Percentiles rank a stretch among this genome's conserved stretches.
phyloP scores from a whole-genome alignment of 2,797 vertebrate species.

The Eulemur coronatus region DNA sequence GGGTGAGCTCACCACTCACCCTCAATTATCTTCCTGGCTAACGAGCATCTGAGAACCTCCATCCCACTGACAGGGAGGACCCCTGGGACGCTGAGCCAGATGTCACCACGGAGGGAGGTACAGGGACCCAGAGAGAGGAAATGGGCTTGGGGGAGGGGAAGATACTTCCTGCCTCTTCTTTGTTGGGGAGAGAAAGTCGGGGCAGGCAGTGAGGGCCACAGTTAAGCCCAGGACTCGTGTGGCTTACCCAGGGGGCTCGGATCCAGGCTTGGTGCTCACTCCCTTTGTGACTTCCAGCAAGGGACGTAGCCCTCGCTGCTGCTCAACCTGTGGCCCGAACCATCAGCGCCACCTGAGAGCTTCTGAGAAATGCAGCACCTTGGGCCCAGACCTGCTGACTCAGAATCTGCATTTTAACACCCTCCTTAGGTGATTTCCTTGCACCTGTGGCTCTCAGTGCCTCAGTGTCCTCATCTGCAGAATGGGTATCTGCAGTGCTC shows the following conservation, averaged over 20 bases:
- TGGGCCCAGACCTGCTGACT: background rate
- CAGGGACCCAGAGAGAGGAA: slow-evolving; percentile 46
- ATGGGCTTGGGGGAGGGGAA: background rate
- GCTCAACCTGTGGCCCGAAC: background rate
- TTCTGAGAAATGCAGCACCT: background rate
- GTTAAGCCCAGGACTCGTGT: background rate
- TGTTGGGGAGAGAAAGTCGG: background rate
- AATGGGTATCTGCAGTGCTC: background rate
- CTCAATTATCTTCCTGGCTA: slow-evolving; percentile 50
- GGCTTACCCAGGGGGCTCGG: background rate
- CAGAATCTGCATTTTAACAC: background rate
- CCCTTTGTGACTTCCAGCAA: background rate
- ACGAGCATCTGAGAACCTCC: slow-evolving; percentile 41
- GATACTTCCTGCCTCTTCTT: slow-evolving; percentile 49
- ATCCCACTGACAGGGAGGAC: background rate
- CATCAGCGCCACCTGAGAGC: background rate
- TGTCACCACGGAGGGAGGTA: slow-evolving; percentile 18
- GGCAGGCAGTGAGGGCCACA: background rate
- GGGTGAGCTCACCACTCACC: background rate
- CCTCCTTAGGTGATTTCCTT: background rate
- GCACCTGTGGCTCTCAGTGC: accelerated
- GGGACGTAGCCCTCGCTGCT: background rate
- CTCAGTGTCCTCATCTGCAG: background rate
- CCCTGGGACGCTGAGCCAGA: background rate
- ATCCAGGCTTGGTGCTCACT: background rate